Evolutionary conservation across 2,888 invertebrate species (phyloP), one percentile per base, ranked within the genome.

Genomic region (Parnassius smintheus): DNA sequence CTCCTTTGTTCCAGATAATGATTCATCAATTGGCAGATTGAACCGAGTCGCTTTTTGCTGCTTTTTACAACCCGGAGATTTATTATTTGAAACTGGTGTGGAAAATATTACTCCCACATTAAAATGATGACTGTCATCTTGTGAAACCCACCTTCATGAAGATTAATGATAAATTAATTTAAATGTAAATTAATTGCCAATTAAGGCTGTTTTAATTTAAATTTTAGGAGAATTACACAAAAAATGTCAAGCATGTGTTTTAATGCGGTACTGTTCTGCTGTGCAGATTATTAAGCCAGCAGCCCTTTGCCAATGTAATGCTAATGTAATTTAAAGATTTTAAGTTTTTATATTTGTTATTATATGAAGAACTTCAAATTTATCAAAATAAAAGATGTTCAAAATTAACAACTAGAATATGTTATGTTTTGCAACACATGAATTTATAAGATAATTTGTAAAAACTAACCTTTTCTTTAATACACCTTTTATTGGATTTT

Each of bases 71-170:
- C 81, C 82, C 9, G 83, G 80, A 52, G 88, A 88, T 61, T 93
- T 84, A 69, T 72, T 76, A 48, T 85, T 81, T 0, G 83, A 76
- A 41, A 96, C 96, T 1, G 96, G 96, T 2, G 96, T 96, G 7
- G 96, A 96, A 75, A 96, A 96, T 66, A 96, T 96, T 0, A 96
- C 95, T 67, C 96, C 95, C 0, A 93, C 93, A 69, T 92, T 91
- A 54, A 92, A 89, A 68, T 93, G 89, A 52, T 93, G 86, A 70
- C 92, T 87, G 71, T 94, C 94, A 66, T 94, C 93, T 75, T 94
- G 94, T 2, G 94, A 94, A 0, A 86, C 87, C 78, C 94, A 94
- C 70, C 94, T 93, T 69, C 13, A 13, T 12, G 9, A 49, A n/a
- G 8, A 49, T 12, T 49, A 13, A 42, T 75, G 74, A 66, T 44